A percentile compares a stretch with the other conserved stretches of the same genome.
Evolutionary conservation across 1,140 invertebrate genomes (phyloP).

Genomic region (Monochamus saltuarius): DNA sequence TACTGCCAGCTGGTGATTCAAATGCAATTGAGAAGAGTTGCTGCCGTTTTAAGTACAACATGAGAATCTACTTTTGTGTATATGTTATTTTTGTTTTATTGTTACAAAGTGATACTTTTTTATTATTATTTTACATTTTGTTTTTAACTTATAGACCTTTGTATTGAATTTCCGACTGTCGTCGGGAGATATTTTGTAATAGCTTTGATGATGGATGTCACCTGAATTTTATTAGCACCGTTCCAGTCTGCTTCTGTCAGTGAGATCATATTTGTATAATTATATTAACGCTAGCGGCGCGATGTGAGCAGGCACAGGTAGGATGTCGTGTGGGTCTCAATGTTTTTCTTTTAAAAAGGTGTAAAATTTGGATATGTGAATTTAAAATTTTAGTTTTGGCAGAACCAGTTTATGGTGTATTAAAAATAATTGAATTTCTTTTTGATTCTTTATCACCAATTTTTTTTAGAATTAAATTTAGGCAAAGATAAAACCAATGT

Average conservation of each 20-base stretch:
- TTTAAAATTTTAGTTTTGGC: no score
- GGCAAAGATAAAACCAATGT: neutral
- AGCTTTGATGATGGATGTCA: constrained; percentile 24
- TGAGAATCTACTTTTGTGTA: constrained; percentile 34
- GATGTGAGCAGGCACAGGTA: neutral
- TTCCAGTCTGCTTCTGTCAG: constrained; percentile 42
- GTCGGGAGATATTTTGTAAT: constrained; percentile 40
- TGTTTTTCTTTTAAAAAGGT: no score
- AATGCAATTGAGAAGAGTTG: no score
- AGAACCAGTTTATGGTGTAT: no score
- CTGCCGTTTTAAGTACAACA: constrained; percentile 14
- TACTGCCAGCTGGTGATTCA: no score
- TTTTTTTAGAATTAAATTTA: neutral
- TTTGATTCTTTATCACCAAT: no score
- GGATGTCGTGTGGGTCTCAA: neutral
- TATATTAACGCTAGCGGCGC: neutral
- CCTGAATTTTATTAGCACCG: constrained; percentile 22
- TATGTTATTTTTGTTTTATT: constrained; percentile 47
- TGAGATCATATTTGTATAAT: constrained; percentile 38
- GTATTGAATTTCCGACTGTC: constrained; percentile 22
- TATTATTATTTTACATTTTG: constrained; percentile 38
- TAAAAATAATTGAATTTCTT: no score
- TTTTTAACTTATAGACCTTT: constrained; percentile 33
- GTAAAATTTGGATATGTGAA: no score
- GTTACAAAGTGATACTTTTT: constrained; percentile 50